Base-by-base conservation (phyloP, 2,888 invertebrate species). In the Lasioglossum morio region DNA sequence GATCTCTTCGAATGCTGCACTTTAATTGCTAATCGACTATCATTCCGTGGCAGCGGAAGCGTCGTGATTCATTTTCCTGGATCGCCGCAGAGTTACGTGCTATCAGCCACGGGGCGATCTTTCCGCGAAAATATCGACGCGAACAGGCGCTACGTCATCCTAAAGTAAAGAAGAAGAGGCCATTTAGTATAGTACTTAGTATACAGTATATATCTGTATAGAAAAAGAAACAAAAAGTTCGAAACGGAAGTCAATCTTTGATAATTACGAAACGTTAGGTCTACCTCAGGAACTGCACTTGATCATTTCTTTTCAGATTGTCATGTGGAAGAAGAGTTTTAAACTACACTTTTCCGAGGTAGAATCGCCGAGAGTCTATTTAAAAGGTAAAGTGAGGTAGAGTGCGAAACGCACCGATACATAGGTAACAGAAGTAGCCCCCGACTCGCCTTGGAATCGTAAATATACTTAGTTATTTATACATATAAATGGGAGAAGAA, bases 1-100 rank as follows among this genome's bases (percentile, higher is more conserved):
- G 60, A 48, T 82, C 10, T 34, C n/a, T n/a, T 77, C 30, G 57
- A 34, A 66, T 37, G 40, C 60, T 63, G 40, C 70, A 14, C 16
- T 76, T 81, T 76, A 57, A 57, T 69, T 48, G 10, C 2, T 78
- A 48, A 72, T 66, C 27, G 66, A 46, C 43, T 57, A 73, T 69
- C 23, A 12, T 57, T 79, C 40, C 16, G 19, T 63, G 63, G 4
- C 69, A 69, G 4, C 69, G 60, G 72, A 78, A 16, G 23, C 4
- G 8, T 16, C 23, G 19, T 74, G 60, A 75, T 27, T 75, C 40
- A 72, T 40, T 74, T 79, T 37, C 48, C 40, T 40, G 70, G 40
- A 23, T 12, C 40, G 5, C 40, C n/a, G 23, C 69, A 1, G 34
- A 69, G 37, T 37, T 69, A 37, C 69, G 69, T 69, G 69, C 37